phyloP scores from a whole-genome alignment of 1,140 invertebrate genomes.

The Brachystomella parvula region DNA sequence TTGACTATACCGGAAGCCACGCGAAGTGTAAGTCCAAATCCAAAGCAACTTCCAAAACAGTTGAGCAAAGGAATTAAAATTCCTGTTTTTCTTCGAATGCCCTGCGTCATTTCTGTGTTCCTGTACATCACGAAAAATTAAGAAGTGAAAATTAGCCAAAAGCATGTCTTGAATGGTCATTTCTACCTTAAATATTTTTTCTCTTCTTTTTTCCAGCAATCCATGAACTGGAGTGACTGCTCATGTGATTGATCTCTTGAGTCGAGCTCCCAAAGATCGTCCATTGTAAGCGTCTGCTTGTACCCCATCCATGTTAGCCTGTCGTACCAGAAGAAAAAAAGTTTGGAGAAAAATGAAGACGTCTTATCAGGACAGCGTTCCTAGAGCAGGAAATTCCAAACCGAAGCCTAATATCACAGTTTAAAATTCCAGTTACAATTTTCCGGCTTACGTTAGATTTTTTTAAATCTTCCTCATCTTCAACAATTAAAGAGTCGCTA shows the following conservation, averaged over 20 bases:
- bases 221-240: conserved; percentile 46
- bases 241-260: conserved; percentile 44
- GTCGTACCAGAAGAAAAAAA: conserved; percentile 90
- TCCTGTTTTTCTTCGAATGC: neutral
- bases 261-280: conserved; percentile 53
- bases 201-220: conserved; percentile 42
- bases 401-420: neutral
- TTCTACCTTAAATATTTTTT: neutral
- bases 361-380: conserved; percentile 76
- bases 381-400: conserved; percentile 34
- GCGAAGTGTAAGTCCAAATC: conserved; percentile 42
- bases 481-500: neutral
- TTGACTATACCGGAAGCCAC: too few species aligned
- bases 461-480: neutral
- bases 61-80: conserved; percentile 45
- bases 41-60: conserved; percentile 46
- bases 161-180: neutral
- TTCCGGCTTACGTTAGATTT: too few species aligned
- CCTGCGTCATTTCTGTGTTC: neutral
- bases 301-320: conserved; percentile 55
- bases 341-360: conserved; percentile 75
- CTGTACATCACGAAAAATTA: too few species aligned
- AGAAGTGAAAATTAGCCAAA: neutral
- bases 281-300: conserved; percentile 43
- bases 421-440: neutral